Percentiles rank a stretch among this genome's conserved stretches.
Conservation (phyloP, 2,113 vertebrate species). For the Potamarius usumacintae region DNA sequence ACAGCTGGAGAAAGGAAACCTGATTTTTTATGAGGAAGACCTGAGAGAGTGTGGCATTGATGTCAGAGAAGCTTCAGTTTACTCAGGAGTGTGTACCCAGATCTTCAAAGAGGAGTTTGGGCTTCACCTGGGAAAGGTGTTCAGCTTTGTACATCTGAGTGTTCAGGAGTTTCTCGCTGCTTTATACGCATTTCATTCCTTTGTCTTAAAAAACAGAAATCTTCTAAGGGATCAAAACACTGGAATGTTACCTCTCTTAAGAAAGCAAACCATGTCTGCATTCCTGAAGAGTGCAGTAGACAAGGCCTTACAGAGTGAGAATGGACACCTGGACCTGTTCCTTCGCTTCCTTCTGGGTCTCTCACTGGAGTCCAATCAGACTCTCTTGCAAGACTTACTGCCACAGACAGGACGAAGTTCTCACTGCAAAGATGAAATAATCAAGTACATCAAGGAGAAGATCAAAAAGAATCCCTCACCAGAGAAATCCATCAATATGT, state of each 20-base stretch:
- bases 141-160: not conserved
- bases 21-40: not conserved
- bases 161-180: slow-evolving; percentile 10
- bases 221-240: not conserved
- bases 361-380: too few species aligned
- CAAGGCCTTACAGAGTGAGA: too few species aligned
- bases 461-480: not conserved
- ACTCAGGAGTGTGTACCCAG: not conserved
- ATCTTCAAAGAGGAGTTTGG: not conserved
- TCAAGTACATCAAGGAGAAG: too few species aligned
- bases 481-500: slow-evolving; percentile 17
- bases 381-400: not conserved
- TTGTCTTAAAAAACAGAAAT: slow-evolving; percentile 5
- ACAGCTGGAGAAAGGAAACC: slow-evolving; percentile 15
- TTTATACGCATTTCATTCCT: not conserved
- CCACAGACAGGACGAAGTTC: not conserved
- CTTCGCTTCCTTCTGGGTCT: too few species aligned
- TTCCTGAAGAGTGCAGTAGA: not conserved
- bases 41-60: too few species aligned
- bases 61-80: not conserved
- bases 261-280: not conserved
- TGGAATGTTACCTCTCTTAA: not conserved
- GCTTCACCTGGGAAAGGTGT: too few species aligned
- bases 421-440: not conserved
- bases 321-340: too few species aligned